phyloP scores from a whole-genome alignment of 2,113 vertebrate genomes.

The Campylorhamphus procurvoides region DNA sequence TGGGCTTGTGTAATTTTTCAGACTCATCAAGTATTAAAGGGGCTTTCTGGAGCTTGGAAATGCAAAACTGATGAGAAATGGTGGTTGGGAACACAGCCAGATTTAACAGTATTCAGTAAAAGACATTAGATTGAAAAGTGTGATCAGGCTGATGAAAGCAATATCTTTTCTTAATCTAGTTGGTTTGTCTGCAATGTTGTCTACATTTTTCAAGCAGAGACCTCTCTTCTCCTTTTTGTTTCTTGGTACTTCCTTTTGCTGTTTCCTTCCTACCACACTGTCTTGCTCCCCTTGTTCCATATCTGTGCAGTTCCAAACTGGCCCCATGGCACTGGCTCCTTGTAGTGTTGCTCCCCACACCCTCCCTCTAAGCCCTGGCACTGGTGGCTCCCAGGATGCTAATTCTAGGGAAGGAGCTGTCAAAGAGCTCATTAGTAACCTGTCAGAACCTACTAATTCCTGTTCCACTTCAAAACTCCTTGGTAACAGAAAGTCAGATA shows the following conservation, averaged over 20 bases:
- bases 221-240: background rate
- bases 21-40: background rate
- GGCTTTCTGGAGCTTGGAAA: background rate
- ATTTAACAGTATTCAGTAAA: background rate
- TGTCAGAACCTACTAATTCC: background rate
- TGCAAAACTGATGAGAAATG: background rate
- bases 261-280: rapidly evolving
- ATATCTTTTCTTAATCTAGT: background rate
- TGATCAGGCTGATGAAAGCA: background rate
- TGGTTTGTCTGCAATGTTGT: background rate
- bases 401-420: background rate
- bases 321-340: background rate
- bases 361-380: background rate
- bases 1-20: background rate
- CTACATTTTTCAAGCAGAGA: background rate
- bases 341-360: background rate
- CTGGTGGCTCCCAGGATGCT: background rate
- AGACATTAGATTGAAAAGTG: background rate
- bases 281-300: background rate
- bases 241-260: background rate
- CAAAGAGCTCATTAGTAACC: background rate
- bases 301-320: background rate
- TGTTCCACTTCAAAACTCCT: background rate
- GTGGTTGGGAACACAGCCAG: background rate
- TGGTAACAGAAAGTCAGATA: background rate